Percentiles rank a stretch among this genome's conserved stretches.
Conservation (phyloP, 2,888 invertebrate genomes). For the Rugalucina vietnamica region DNA sequence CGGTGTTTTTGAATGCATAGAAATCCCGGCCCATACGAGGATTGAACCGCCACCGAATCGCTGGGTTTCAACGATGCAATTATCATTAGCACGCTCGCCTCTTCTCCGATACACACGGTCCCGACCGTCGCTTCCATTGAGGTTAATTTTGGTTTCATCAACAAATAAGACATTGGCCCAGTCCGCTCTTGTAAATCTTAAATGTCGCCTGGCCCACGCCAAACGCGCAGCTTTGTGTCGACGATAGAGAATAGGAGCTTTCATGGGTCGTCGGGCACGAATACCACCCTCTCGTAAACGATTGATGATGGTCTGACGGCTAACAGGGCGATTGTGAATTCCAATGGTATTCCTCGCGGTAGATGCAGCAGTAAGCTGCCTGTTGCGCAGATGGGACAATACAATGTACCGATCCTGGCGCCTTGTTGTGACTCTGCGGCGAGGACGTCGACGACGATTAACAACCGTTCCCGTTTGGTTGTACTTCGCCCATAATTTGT, state of each 20-base stretch:
- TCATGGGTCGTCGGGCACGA: too few species aligned
- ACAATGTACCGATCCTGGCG: too few species aligned
- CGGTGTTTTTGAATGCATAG: neutral
- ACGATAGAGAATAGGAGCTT: too few species aligned
- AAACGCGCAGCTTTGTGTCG: neutral
- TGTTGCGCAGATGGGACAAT: too few species aligned
- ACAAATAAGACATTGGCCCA: neutral
- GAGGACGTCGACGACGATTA: too few species aligned
- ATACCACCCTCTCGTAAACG: conserved; percentile 22
- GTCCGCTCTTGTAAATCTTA: neutral
- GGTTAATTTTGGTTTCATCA: conserved; percentile 10
- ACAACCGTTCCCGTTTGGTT: too few species aligned
- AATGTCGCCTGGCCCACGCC: neutral
- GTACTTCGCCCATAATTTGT: too few species aligned
- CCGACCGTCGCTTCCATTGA: conserved; percentile 14
- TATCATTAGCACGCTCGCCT: neutral
- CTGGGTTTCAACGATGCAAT: neutral
- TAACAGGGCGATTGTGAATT: too few species aligned
- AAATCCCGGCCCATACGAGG: neutral
- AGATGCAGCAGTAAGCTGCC: too few species aligned
- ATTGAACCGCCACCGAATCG: neutral
- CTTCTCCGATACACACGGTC: neutral
- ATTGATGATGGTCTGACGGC: conserved; percentile 15
- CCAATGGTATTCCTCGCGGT: too few species aligned
- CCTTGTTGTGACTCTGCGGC: too few species aligned